Evolutionary conservation across 2,888 invertebrate genomes (phyloP), one percentile per base, ranked within the genome.

Genomic region (Ophion obscuratus): DNA sequence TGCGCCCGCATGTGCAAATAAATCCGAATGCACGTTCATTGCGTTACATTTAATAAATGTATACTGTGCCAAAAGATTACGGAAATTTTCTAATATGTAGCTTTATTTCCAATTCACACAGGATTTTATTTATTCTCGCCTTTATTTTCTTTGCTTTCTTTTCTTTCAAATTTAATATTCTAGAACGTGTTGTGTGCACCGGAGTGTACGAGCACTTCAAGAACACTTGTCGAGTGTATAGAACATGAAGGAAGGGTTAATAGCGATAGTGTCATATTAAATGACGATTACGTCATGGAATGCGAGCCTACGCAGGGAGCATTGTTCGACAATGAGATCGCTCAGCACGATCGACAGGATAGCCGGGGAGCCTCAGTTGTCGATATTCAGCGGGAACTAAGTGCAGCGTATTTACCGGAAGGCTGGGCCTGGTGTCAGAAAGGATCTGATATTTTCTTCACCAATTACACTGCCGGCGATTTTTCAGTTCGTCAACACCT

Each of bases 341-440:
- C 67, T 67, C 44, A n/a, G 20, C 40, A 67, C 36, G 9, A 40
- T 20, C 10, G 10, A 67, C 40, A 40, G 44, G 2, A 5, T 4
- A 2, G 9, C 1, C 67, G 0, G 67, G 44, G 11, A 67, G 44
- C 44, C 2, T 67, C 67, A 44, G 20, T 40, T 20, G 4, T 44
- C 10, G 67, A 44, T 40, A 40, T 67, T 40, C n/a, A 40, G 9
- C 11, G 40, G 4, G 40, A 67, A 67, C 10, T 40, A 20, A 67
- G 67, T 67, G 31, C 67, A 20, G 67, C 40, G 1, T 67, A 44
- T 67, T 40, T 67, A 11, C 40, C 67, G 2, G 67, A 67, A 40
- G 40, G 10, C 36, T 67, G 67, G 67, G 44, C 67, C 67, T 66
- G 67, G 44, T 40, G 40, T 67, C 40, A 67, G 11, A 20, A 67